phyloP scores from a whole-genome alignment of 2,797 vertebrate species.

The Chloroceryle amazona region DNA sequence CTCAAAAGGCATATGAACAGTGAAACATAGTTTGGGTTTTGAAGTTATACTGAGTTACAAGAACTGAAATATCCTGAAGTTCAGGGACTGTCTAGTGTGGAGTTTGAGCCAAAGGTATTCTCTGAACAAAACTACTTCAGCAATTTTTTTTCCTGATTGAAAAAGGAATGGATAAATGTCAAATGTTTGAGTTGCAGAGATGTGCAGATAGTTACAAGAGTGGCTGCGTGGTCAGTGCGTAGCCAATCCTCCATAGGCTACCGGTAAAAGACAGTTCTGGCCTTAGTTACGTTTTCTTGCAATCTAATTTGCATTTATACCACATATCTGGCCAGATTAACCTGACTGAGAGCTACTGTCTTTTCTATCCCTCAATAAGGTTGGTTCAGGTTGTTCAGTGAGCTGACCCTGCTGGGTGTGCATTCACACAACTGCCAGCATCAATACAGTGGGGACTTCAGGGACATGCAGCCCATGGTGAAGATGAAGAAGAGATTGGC shows the following conservation, averaged over 20 bases:
- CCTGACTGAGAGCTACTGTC: not conserved
- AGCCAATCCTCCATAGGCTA: not conserved
- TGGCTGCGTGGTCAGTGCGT: not conserved
- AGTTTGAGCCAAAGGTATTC: not conserved
- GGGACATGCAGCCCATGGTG: accelerated
- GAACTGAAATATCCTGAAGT: not conserved
- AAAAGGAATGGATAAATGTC: not conserved
- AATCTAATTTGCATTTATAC: not conserved
- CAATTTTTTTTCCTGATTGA: not conserved
- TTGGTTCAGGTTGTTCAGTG: not conserved
- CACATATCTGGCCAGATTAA: not conserved
- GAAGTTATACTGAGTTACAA: not conserved
- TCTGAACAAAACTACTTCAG: not conserved
- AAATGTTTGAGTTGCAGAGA: not conserved
- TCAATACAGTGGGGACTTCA: not conserved
- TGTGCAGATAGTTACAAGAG: not conserved
- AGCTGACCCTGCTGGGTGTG: not conserved
- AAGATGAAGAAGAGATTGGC: not conserved
- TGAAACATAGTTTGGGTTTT: not conserved
- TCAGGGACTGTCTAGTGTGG: not conserved
- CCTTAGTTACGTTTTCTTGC: not conserved
- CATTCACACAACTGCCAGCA: not conserved
- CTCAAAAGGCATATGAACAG: not conserved
- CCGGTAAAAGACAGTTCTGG: not conserved
- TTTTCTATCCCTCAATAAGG: not conserved